A percentile compares a stretch with the other conserved stretches of the same genome.
phyloP scores from a whole-genome alignment of 2,888 invertebrate genomes.

The Suillia variegata region DNA sequence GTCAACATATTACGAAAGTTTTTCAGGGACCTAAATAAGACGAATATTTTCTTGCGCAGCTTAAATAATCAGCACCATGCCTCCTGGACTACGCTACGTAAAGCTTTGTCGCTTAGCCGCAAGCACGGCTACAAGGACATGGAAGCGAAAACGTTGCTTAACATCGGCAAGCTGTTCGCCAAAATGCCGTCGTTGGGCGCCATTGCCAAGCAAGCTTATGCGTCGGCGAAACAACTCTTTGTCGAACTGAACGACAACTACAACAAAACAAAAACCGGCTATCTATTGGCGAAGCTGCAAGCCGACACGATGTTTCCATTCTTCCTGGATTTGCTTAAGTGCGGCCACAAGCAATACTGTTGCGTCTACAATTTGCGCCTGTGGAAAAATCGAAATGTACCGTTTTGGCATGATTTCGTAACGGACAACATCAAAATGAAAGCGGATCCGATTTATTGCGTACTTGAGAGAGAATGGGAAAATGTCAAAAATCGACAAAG shows the following conservation, averaged over 20 bases:
- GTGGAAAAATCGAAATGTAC: conserved; percentile 48
- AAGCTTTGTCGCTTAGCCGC: conserved; percentile 14
- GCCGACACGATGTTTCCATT: conserved; percentile 47
- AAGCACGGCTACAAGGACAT: conserved; percentile 28
- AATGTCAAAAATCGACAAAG: too few relatives aligned
- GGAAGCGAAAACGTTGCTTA: conserved; percentile 41
- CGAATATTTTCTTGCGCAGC: too few relatives aligned
- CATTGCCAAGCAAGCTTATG: conserved; percentile 43
- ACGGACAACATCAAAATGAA: background rate
- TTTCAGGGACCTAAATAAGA: too few relatives aligned
- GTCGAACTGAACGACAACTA: conserved; percentile 38
- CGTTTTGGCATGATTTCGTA: conserved; percentile 44
- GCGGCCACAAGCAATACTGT: conserved; percentile 34
- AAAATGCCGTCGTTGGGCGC: background rate
- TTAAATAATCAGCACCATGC: too few relatives aligned
- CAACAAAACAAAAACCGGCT: conserved; percentile 41
- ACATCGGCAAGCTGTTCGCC: conserved; percentile 43
- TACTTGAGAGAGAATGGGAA: too few relatives aligned
- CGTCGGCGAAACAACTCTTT: conserved; percentile 43
- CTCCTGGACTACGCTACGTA: background rate
- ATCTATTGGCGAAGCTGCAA: conserved; percentile 47
- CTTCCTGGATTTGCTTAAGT: conserved; percentile 48
- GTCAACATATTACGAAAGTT: background rate
- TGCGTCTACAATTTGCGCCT: conserved; percentile 42
- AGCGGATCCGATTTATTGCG: conserved; percentile 38